phyloP scores from a whole-genome alignment of 1,140 invertebrate genomes.

The Drosophila kikkawai region DNA sequence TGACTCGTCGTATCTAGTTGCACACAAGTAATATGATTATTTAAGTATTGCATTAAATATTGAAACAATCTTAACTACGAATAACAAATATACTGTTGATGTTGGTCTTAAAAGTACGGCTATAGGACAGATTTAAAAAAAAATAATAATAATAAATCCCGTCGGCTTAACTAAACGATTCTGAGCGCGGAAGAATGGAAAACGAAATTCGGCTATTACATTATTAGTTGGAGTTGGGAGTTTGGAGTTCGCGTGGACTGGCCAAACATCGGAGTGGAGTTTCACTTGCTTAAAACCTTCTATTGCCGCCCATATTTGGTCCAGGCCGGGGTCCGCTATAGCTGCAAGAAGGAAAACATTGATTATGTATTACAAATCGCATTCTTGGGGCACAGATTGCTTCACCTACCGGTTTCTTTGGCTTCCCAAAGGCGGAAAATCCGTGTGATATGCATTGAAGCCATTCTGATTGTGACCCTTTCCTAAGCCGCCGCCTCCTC shows the following conservation, averaged over 20 bases:
- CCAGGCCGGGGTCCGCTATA: slow-evolving; percentile 62
- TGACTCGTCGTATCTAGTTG: slow-evolving; percentile 56
- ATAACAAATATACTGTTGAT: slow-evolving; percentile 77
- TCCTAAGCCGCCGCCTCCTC: slow-evolving; percentile 3
- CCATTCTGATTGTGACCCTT: slow-evolving; percentile 79
- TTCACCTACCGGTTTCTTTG: slow-evolving; percentile 62
- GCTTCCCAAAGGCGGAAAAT: slow-evolving; percentile 68
- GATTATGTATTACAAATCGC: not conserved
- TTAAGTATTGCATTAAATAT: slow-evolving; percentile 64
- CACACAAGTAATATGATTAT: slow-evolving; percentile 57
- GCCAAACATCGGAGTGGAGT: slow-evolving; percentile 14
- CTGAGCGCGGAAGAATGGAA: slow-evolving; percentile 50
- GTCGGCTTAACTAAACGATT: slow-evolving; percentile 51
- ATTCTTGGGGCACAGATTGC: not conserved
- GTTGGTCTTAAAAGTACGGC: slow-evolving; percentile 52
- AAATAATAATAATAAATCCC: slow-evolving; percentile 4
- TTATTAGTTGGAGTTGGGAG: slow-evolving; percentile 35
- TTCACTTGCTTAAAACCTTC: slow-evolving; percentile 58
- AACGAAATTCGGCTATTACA: slow-evolving; percentile 75
- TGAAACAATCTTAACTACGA: slow-evolving; percentile 64
- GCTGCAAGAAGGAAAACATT: slow-evolving; percentile 13
- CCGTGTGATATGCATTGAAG: slow-evolving; percentile 85
- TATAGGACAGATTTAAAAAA: slow-evolving; percentile 41
- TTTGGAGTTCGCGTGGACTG: slow-evolving; percentile 29
- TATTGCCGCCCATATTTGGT: slow-evolving; percentile 61